Base-by-base conservation (phyloP, 2,888 invertebrate species). In the Syrista parreyssii region DNA sequence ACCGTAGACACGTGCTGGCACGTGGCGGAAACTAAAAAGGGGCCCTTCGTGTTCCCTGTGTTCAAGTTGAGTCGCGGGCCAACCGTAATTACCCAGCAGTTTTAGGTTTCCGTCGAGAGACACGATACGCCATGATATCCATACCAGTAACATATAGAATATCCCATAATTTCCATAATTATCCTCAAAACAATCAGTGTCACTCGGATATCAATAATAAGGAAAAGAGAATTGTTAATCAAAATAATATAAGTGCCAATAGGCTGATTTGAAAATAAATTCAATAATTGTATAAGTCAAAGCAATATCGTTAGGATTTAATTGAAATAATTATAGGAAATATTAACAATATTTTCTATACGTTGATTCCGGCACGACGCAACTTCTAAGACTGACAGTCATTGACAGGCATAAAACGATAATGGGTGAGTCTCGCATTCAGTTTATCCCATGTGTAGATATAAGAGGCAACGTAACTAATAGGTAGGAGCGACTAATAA, bases 71-170 rank as follows among this genome's bases (percentile, higher is more conserved):
- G 78, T 71, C 76, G 76, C 76, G 84, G 87, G 85, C 84, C 87
- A 86, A 88, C 89, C 85, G 88, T 91, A 91, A 91, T 91, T 91
- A 91, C 90, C 90, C 88, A 89, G 91, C 90, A 89, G 91, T 90
- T 90, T 91, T 91, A 81, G 89, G 89, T 91, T 91, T 90, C 91
- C 86, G 40, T 6, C 55, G 55, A 55, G 55, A 55, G 55, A 55
- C 55, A 55, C 55, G 55, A 55, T 55, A 23, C 55, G 55, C 55
- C 55, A 55, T 55, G 55, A 55, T 55, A 55, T 55, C 55, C 55
- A 23, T 55, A 55, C 55, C 55, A 55, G 23, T 9, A 23, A 4
- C 55, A 23, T 55, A 55, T 55, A 55, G 55, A 55, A 55, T 55
- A 55, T 55, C 55, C 55, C 15, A 55, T 23, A 55, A 23, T 55